Evolutionary conservation across 2,113 vertebrate genomes (phyloP).

Genomic region (Alethe castanea): DNA sequence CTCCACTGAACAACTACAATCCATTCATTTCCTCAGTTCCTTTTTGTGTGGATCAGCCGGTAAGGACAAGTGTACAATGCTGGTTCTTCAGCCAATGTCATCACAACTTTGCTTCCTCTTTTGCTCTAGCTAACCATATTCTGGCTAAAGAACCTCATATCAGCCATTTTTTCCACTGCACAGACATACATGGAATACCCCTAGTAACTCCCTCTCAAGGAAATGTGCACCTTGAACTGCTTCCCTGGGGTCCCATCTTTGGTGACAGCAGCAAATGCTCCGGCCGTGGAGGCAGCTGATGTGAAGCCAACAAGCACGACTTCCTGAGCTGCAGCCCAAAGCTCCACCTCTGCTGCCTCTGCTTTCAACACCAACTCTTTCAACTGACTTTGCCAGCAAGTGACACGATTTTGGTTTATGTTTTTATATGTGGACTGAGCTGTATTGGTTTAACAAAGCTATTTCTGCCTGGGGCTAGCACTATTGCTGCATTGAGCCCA

Average conservation of each 20-base stretch:
- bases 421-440: background rate
- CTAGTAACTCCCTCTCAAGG: background rate
- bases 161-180: background rate
- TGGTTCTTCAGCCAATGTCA: background rate
- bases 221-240: background rate
- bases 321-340: background rate
- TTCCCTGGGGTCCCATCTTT: background rate
- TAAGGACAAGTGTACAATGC: background rate
- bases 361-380: background rate
- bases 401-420: background rate
- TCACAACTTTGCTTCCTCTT: background rate
- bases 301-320: background rate
- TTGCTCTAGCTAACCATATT: background rate
- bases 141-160: background rate
- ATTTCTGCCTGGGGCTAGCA: background rate
- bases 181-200: rapidly evolving
- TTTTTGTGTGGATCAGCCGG: background rate
- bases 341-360: background rate
- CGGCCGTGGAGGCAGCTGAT: background rate
- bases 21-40: background rate
- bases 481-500: background rate
- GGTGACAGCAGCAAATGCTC: background rate
- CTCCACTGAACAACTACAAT: background rate
- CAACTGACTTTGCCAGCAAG: background rate
- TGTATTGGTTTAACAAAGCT: background rate